A percentile compares a stretch with the other conserved stretches of the same genome.
phyloP scores from a whole-genome alignment of 1,140 invertebrate species.

The Zaprionus capensis region DNA sequence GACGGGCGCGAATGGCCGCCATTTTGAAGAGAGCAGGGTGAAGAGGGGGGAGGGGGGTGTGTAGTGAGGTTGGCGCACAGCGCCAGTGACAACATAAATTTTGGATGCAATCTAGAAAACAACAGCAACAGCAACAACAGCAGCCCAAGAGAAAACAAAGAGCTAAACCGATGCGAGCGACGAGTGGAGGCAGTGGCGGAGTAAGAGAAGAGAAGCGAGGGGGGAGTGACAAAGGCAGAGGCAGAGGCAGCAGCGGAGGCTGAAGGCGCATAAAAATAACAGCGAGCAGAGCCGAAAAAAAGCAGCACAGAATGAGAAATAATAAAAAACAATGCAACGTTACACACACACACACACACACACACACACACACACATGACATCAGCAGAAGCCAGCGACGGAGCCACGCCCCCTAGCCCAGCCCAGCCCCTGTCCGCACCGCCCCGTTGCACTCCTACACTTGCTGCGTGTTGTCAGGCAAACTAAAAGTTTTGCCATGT shows the following conservation, averaged over 20 bases:
- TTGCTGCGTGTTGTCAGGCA: slow-evolving; percentile 68
- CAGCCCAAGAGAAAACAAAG: slow-evolving; percentile 33
- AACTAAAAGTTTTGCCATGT: slow-evolving; percentile 78
- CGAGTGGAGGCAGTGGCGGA: not conserved
- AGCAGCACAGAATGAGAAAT: slow-evolving; percentile 23
- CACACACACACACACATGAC: slow-evolving; percentile 29
- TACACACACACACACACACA: slow-evolving; percentile 39
- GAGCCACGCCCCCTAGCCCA: slow-evolving; percentile 57
- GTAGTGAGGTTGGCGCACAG: slow-evolving; percentile 1
- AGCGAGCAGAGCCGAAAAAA: slow-evolving; percentile 41
- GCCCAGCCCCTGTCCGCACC: not conserved
- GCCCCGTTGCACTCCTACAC: slow-evolving; percentile 19
- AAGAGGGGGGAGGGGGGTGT: not conserved
- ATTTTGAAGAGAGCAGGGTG: slow-evolving; percentile 53
- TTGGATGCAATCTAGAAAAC: slow-evolving; percentile 74
- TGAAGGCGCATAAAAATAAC: slow-evolving; percentile 68
- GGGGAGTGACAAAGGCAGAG: slow-evolving; percentile 10
- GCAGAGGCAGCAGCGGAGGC: slow-evolving; percentile 42
- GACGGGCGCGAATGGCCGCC: slow-evolving; percentile 57
- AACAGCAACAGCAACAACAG: slow-evolving; percentile 7
- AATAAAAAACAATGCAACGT: slow-evolving; percentile 43
- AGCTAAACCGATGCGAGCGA: slow-evolving; percentile 21
- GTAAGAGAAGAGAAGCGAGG: not conserved
- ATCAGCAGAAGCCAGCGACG: slow-evolving; percentile 35
- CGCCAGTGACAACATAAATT: slow-evolving; percentile 78